Conservation (phyloP, 1,140 invertebrate genomes). For the Zelostemma sp. region DNA sequence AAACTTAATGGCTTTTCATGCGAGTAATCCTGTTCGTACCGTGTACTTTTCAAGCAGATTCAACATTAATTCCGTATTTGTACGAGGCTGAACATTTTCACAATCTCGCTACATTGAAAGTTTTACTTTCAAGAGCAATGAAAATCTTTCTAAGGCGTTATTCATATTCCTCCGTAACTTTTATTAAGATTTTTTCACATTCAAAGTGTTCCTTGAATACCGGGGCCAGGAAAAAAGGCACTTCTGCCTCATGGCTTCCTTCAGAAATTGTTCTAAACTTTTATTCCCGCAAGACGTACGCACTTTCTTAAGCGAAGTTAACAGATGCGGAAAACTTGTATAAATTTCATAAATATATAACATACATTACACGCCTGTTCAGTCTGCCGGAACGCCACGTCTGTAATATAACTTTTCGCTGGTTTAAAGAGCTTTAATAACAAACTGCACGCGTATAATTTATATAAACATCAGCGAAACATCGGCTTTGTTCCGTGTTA, state of each 20-base stretch:
- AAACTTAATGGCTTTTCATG: constrained; percentile 16
- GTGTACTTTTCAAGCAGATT: neutral
- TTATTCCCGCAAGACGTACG: neutral
- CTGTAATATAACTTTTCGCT: constrained; percentile 8
- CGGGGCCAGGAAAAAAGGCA: neutral
- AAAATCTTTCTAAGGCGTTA: too few relatives aligned
- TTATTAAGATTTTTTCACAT: too few relatives aligned
- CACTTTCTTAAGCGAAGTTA: constrained; percentile 1
- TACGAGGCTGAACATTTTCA: too few relatives aligned
- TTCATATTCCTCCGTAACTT: too few relatives aligned
- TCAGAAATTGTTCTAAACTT: neutral
- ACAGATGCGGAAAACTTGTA: neutral
- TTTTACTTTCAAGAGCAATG: too few relatives aligned
- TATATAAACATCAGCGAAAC: too few relatives aligned
- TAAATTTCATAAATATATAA: constrained; percentile 1
- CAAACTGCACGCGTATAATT: too few relatives aligned
- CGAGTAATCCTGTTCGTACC: constrained; percentile 19
- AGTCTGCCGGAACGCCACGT: neutral
- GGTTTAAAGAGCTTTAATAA: neutral
- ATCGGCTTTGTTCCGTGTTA: too few relatives aligned
- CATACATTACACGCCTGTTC: neutral
- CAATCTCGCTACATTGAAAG: too few relatives aligned
- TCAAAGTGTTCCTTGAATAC: too few relatives aligned
- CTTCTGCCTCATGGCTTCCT: neutral
- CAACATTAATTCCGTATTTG: too few relatives aligned